Conservation (phyloP, 2,797 vertebrate species). For the Molossus molossus region DNA sequence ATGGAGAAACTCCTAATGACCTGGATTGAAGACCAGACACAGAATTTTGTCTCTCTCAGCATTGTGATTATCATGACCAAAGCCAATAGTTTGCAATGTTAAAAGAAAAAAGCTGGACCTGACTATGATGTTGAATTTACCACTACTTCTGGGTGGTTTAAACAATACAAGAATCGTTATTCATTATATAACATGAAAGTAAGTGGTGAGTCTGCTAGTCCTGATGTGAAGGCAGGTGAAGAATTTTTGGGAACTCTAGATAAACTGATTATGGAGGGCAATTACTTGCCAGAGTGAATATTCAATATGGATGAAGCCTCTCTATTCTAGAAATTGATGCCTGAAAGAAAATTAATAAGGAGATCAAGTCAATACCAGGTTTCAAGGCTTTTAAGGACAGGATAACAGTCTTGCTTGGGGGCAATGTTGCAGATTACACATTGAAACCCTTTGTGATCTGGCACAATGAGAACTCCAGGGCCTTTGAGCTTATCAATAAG, state of each 20-base stretch:
- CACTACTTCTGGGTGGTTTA: background rate
- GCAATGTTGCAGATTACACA: background rate
- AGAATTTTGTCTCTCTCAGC: background rate
- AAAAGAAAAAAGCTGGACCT: background rate
- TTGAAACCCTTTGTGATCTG: too few relatives aligned
- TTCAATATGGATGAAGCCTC: background rate
- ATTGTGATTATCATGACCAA: background rate
- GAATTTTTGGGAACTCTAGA: background rate
- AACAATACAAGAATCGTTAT: background rate
- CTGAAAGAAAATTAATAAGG: background rate
- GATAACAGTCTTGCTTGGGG: background rate
- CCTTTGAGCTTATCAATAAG: too few relatives aligned
- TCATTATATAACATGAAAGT: background rate
- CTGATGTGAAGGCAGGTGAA: background rate
- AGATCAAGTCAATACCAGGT: background rate
- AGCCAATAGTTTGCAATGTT: background rate
- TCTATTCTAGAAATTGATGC: background rate
- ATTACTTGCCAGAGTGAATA: background rate
- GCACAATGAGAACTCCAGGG: too few relatives aligned
- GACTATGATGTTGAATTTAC: background rate
- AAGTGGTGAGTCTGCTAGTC: background rate
- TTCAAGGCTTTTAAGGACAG: background rate
- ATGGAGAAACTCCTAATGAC: background rate
- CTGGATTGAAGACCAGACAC: background rate
- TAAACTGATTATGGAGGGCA: background rate